A percentile compares a stretch with the other conserved stretches of the same genome.
Conservation (phyloP, 2,113 vertebrate species). For the Semicossyphus pulcher region DNA sequence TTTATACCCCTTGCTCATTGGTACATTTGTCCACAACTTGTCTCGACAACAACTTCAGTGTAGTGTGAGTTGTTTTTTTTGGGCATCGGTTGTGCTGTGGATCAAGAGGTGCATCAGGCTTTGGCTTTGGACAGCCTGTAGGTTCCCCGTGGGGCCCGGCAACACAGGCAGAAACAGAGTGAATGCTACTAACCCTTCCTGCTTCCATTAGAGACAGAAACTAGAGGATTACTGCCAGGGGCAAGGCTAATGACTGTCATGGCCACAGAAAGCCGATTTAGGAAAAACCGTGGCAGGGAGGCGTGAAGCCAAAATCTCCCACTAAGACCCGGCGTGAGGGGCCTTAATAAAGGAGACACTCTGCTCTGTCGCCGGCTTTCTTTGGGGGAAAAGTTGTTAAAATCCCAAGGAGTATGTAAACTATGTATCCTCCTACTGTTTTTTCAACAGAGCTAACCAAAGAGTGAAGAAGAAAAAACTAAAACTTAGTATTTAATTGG, state of each 20-base stretch:
- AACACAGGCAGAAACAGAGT: slow-evolving; percentile 42
- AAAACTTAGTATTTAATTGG: neutral
- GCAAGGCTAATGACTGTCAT: slow-evolving; percentile 82
- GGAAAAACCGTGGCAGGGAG: slow-evolving; percentile 73
- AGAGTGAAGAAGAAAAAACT: neutral
- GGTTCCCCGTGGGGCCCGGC: slow-evolving; percentile 51
- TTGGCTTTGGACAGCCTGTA: slow-evolving; percentile 34
- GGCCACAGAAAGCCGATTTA: slow-evolving; percentile 82
- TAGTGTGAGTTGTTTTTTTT: slow-evolving; percentile 5
- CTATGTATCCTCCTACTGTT: neutral
- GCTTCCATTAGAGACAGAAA: slow-evolving; percentile 79
- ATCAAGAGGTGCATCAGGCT: slow-evolving; percentile 42
- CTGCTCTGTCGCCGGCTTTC: slow-evolving; percentile 45
- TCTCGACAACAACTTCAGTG: slow-evolving; percentile 25
- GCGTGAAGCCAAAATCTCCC: slow-evolving; percentile 80
- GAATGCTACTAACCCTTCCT: slow-evolving; percentile 67
- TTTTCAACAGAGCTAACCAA: neutral
- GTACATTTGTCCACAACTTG: slow-evolving; percentile 3
- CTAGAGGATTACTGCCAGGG: slow-evolving; percentile 80
- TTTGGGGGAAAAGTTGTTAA: slow-evolving; percentile 50
- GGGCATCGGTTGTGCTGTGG: slow-evolving; percentile 6
- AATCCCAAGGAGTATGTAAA: slow-evolving; percentile 35
- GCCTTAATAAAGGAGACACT: slow-evolving; percentile 74
- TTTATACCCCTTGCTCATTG: neutral
- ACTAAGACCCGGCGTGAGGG: slow-evolving; percentile 75